Conservation (phyloP, 2,888 invertebrate genomes). For the Dexiosoma caninum region DNA sequence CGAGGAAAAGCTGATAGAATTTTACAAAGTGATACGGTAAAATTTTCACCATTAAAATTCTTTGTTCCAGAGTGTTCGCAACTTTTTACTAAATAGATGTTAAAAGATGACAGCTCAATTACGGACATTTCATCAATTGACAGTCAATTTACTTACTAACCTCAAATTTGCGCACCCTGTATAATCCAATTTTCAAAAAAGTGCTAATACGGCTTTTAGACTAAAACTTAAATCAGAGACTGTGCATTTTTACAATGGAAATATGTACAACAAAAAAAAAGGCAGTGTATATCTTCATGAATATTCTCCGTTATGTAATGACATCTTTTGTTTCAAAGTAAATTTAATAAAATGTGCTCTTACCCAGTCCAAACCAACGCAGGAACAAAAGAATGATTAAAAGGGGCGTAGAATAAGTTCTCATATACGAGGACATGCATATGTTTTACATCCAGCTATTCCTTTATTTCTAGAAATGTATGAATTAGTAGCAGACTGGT, state of each 20-base stretch:
- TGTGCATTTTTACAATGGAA: neutral
- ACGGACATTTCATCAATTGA: too few relatives aligned
- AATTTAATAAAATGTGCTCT: slow-evolving; percentile 16
- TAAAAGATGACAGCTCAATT: too few relatives aligned
- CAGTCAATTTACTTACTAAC: too few relatives aligned
- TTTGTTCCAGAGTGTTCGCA: too few relatives aligned
- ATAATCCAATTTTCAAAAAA: slow-evolving; percentile 19
- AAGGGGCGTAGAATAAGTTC: slow-evolving; percentile 49
- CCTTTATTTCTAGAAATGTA: neutral
- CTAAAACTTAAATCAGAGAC: slow-evolving; percentile 6
- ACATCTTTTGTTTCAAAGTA: slow-evolving; percentile 26
- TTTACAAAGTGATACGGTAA: too few relatives aligned
- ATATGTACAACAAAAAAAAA: neutral
- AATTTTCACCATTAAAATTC: too few relatives aligned
- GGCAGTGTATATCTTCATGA: neutral
- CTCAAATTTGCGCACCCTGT: too few relatives aligned
- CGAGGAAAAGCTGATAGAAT: too few relatives aligned
- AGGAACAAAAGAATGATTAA: slow-evolving; percentile 54
- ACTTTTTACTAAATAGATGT: too few relatives aligned
- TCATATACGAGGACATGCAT: slow-evolving; percentile 25
- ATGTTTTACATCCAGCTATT: slow-evolving; percentile 1
- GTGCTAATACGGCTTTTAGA: slow-evolving; percentile 24
- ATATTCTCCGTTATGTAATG: neutral
- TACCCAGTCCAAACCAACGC: slow-evolving; percentile 6
- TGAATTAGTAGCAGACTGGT: slow-evolving; percentile 29